Percentiles rank a stretch among this genome's conserved stretches.
Conservation (phyloP, 2,888 invertebrate genomes). For the Herminia tarsipennalis region DNA sequence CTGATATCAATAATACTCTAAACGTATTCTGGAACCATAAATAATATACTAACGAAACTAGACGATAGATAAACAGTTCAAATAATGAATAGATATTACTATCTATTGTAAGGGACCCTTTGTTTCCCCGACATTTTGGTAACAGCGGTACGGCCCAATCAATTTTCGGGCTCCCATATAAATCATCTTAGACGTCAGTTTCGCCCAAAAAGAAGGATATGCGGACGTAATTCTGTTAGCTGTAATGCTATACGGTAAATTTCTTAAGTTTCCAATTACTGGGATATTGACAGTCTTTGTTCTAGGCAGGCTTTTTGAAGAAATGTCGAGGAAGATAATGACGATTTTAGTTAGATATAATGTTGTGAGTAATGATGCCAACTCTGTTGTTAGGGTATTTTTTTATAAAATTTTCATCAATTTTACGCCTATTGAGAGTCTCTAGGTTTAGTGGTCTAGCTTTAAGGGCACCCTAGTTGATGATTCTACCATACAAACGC, state of each 20-base stretch:
- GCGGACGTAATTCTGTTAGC: constrained; percentile 49
- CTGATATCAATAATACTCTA: neutral
- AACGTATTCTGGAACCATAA: constrained; percentile 7
- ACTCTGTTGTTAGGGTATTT: too few relatives aligned
- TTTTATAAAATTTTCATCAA: too few relatives aligned
- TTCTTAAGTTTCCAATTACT: constrained; percentile 15
- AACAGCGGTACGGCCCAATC: constrained; percentile 63
- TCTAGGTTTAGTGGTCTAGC: too few relatives aligned
- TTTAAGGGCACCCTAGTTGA: too few relatives aligned
- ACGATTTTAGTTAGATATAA: too few relatives aligned
- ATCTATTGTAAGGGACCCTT: constrained; percentile 41
- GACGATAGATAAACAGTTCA: constrained; percentile 47
- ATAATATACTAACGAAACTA: constrained; percentile 30
- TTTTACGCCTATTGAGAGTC: too few relatives aligned
- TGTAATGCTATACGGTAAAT: constrained; percentile 19
- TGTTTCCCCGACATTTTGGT: constrained; percentile 66
- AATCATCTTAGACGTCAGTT: constrained; percentile 71
- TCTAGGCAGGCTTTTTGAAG: too few relatives aligned
- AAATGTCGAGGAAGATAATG: too few relatives aligned
- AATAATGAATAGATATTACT: constrained; percentile 30
- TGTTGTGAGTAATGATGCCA: too few relatives aligned
- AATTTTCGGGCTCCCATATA: constrained; percentile 75
- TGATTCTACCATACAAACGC: too few relatives aligned
- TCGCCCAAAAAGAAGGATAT: constrained; percentile 56
- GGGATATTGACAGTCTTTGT: too few relatives aligned